Evolutionary conservation across 2,888 invertebrate species (phyloP).

Genomic region (Dione vanillae): DNA sequence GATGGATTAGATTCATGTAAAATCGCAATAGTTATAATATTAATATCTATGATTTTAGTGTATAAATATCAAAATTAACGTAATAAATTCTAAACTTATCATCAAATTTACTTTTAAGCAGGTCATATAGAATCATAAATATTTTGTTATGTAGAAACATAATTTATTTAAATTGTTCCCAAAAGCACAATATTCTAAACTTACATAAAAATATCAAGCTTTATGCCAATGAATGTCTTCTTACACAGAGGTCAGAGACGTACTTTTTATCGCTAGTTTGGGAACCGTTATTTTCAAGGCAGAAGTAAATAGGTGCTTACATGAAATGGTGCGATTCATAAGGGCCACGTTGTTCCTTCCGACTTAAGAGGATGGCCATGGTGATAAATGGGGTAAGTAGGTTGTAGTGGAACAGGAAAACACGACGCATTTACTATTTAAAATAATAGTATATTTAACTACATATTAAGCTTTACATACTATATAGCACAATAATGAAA

Average conservation of each 20-base stretch:
- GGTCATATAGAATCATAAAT: not conserved
- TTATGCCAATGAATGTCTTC: conserved; percentile 32
- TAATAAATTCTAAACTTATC: too few relatives aligned
- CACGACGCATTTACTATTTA: conserved; percentile 40
- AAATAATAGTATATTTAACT: conserved; percentile 30
- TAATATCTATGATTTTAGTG: not conserved
- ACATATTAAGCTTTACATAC: not conserved
- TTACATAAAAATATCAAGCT: conserved; percentile 13
- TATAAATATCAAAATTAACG: too few relatives aligned
- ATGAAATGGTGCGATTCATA: conserved; percentile 50
- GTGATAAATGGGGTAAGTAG: conserved; percentile 47
- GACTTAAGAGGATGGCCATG: conserved; percentile 46
- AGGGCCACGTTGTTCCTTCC: conserved; percentile 46
- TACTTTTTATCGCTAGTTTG: conserved; percentile 49
- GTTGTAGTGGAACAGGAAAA: conserved; percentile 43
- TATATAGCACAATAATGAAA: not conserved
- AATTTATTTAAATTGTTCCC: not conserved
- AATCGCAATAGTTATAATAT: too few relatives aligned
- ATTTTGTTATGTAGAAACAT: not conserved
- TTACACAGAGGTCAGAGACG: conserved; percentile 44
- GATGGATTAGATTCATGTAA: not conserved
- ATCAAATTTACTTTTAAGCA: not conserved
- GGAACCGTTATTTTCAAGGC: conserved; percentile 50
- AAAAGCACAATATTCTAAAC: not conserved
- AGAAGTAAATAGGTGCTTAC: conserved; percentile 52